Percentiles rank a stretch among this genome's conserved stretches.
Conservation (phyloP, 2,797 vertebrate genomes). For the Eospalax fontanierii region DNA sequence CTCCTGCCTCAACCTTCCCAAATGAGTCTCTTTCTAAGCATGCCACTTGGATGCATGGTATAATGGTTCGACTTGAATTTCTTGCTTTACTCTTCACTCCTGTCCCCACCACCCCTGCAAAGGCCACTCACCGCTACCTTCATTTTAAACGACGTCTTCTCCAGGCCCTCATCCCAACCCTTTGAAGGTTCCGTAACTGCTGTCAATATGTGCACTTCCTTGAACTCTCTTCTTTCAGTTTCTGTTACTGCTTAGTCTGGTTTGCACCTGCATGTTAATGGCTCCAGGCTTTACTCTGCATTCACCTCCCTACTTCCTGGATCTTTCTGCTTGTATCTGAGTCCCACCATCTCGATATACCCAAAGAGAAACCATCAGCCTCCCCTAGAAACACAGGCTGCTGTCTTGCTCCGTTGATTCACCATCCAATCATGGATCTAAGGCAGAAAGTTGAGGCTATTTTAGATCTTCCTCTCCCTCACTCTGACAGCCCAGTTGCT, state of each 20-base stretch:
- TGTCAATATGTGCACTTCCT: neutral
- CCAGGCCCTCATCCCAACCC: neutral
- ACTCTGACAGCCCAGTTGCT: neutral
- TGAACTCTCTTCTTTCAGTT: conserved; percentile 46
- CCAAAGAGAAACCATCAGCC: neutral
- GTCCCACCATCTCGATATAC: neutral
- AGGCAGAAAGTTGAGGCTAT: neutral
- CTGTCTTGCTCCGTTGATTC: neutral
- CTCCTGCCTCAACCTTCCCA: neutral
- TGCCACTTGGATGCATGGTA: rapidly evolving
- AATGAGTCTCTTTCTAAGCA: neutral
- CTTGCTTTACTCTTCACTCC: neutral
- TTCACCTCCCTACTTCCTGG: conserved; percentile 28
- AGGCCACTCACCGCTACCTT: neutral
- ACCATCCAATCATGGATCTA: neutral
- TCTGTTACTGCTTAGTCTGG: conserved; percentile 46
- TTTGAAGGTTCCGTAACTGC: too few species aligned
- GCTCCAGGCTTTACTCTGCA: neutral
- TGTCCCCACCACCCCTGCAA: neutral
- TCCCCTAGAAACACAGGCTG: neutral
- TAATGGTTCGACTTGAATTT: neutral
- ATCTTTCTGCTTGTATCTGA: neutral
- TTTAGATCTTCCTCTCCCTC: neutral
- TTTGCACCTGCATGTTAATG: conserved; percentile 39
- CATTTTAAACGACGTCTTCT: neutral